phyloP scores from a whole-genome alignment of 2,113 vertebrate genomes.

The Pycnonotus jocosus region DNA sequence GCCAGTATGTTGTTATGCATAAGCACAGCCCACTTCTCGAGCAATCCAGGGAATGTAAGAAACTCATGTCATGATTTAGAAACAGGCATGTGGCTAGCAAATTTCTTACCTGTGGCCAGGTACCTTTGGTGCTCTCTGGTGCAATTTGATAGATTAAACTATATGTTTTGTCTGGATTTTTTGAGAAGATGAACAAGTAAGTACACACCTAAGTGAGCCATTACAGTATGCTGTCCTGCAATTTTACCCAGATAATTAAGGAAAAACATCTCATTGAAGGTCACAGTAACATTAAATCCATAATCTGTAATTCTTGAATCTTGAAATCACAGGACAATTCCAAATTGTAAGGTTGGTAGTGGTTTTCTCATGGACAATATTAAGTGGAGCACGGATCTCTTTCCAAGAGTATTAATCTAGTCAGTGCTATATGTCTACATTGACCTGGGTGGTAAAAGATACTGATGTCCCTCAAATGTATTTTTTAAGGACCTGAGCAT shows the following conservation, averaged over 20 bases:
- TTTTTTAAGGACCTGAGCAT: background rate
- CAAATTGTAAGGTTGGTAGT: background rate
- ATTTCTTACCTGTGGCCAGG: background rate
- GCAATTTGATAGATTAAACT: background rate
- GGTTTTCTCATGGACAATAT: background rate
- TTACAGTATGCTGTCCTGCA: background rate
- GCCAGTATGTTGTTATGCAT: background rate
- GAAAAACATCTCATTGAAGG: background rate
- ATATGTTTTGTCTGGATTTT: background rate
- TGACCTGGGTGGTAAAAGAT: background rate
- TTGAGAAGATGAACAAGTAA: background rate
- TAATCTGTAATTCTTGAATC: background rate
- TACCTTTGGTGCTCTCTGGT: background rate
- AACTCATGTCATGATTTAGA: background rate
- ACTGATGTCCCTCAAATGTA: background rate
- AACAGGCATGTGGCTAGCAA: background rate
- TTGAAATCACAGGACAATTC: background rate
- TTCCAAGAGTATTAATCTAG: background rate
- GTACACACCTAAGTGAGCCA: background rate
- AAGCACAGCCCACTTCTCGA: background rate
- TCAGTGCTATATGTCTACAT: rapidly evolving
- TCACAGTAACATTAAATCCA: background rate
- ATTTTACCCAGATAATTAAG: background rate
- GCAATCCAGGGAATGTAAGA: background rate
- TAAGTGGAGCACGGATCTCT: background rate